Base-by-base conservation (phyloP, 1,140 invertebrate species). In the Drosophila repleta region DNA sequence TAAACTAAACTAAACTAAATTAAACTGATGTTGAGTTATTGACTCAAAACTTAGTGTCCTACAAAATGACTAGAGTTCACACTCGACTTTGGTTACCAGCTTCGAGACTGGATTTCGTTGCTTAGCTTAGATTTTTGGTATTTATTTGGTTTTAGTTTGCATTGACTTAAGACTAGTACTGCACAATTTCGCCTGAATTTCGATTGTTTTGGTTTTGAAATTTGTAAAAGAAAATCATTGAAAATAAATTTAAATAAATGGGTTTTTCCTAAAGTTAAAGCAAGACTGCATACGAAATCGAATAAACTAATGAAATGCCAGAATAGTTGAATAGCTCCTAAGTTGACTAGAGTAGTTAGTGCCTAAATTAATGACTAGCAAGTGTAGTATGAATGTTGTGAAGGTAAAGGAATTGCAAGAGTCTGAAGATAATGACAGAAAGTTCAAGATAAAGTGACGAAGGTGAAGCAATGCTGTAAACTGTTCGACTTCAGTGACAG, bases 181-280 rank as follows among this genome's bases (percentile, higher is more conserved):
- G 90, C 90, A 91, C 90, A 80, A 79, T 85, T 91, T 91, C 64
- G 90, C 90, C 90, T 91, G 90, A 90, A 90, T 81, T 87, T 89
- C 69, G 52, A 57, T 71, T 72, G 76, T 45, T 49, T 41, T 35
- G 13, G 17, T 77, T 80, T 72, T 58, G 49, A 45, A 57, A 18
- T 45, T 45, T 45, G 20, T 17, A 45, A 56, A 29, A 29, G 24
- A 45, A 55, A 45, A 45, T 29, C 24, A 8, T 43, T 43, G 6
- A 8, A 56, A 61, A 66, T 35, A 35, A 66, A 60, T 51, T 7
- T 8, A 58, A 64, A 41, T 41, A 57, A 74, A 71, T 6, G 39
- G 1, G 10, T 11, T 64, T 63, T 57, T 45, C 48, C 48, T 55
- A 37, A 68, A 32, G 13, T 21, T 73, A 57, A 77, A 62, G 56